Evolutionary conservation across 2,113 vertebrate genomes (phyloP), one percentile per base, ranked within the genome.

Genomic region (Neogobius melanostomus): DNA sequence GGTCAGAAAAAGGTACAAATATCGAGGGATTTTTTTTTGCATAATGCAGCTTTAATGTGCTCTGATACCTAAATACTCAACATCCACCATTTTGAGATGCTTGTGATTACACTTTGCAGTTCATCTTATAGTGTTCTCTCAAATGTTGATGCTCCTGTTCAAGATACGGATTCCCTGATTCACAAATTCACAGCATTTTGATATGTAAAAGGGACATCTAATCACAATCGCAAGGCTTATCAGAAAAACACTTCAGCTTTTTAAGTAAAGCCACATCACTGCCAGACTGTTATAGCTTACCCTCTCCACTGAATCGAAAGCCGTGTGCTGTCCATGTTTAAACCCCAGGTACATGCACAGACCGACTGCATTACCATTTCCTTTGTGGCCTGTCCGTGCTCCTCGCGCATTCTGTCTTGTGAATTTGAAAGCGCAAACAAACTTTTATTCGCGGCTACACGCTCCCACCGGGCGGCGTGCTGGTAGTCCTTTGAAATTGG

Each of bases 241-340:
- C 28, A 28, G 28, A 28, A 11, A 14, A 6, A 51, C 49, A 51
- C 49, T 14, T 6, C 1, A 1, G 2, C 59, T 66, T 57, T 36
- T 66, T 50, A 74, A 54, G 66, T 65, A 45, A 62, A 63, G 70
- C 28, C 28, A 1, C 15, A 42, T 48, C 65, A 63, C 56, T 45
- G 8, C 52, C 59, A 16, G 9, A 51, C 70, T 70, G 61, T 17
- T 56, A 46, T 50, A 60, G 12, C 11, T 62, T 28, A 21, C 66
- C 42, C 54, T 57, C 51, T 7, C 9, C 50, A 4, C 21, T 28
- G 44, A 45, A 53, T 67, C 16, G 63, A 68, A 59, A 46, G 17
- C 12, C 21, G 28, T 9, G 42, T 8, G 47, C 28, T 11, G 68
- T 7, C 42, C 6, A 4, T 61, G 63, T 71, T 42, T 59, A 56